Percentiles rank a stretch among this genome's conserved stretches.
Evolutionary conservation across 2,888 invertebrate species (phyloP).

Genomic region (Drosophila quinaria): DNA sequence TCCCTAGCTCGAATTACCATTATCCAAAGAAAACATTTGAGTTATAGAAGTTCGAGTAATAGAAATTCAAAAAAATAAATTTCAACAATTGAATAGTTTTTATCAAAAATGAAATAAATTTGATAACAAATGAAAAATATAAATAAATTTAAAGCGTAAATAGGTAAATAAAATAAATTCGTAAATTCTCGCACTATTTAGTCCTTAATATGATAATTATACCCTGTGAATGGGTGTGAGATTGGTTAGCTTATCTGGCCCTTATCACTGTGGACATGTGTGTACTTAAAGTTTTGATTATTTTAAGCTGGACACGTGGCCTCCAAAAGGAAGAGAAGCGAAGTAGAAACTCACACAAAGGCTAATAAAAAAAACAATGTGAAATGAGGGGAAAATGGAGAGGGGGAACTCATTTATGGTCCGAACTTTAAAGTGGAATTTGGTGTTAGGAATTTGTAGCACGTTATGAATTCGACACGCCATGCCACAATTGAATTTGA

Average conservation of each 20-base stretch:
- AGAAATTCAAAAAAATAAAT: too few relatives aligned
- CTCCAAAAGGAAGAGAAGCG: conserved; percentile 1
- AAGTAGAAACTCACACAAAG: neutral
- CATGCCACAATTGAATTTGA: conserved; percentile 70
- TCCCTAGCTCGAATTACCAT: too few relatives aligned
- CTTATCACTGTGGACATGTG: conserved; percentile 23
- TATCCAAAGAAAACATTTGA: too few relatives aligned
- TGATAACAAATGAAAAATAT: too few relatives aligned
- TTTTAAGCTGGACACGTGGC: conserved; percentile 36
- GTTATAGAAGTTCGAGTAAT: too few relatives aligned
- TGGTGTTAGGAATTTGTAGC: conserved; percentile 35
- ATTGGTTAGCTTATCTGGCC: conserved; percentile 4
- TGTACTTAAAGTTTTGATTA: conserved; percentile 32
- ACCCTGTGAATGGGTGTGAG: conserved; percentile 13
- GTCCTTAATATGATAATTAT: neutral
- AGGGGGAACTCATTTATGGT: neutral
- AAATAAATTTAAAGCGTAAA: too few relatives aligned
- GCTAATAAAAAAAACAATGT: neutral
- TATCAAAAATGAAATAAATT: too few relatives aligned
- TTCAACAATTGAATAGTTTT: too few relatives aligned
- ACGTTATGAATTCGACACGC: conserved; percentile 44
- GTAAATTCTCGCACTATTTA: too few relatives aligned
- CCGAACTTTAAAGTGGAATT: conserved; percentile 37
- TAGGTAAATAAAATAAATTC: neutral
- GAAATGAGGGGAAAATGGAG: too few relatives aligned